Base-by-base conservation (phyloP, 2,113 vertebrate species). In the Mohoua ochrocephala region DNA sequence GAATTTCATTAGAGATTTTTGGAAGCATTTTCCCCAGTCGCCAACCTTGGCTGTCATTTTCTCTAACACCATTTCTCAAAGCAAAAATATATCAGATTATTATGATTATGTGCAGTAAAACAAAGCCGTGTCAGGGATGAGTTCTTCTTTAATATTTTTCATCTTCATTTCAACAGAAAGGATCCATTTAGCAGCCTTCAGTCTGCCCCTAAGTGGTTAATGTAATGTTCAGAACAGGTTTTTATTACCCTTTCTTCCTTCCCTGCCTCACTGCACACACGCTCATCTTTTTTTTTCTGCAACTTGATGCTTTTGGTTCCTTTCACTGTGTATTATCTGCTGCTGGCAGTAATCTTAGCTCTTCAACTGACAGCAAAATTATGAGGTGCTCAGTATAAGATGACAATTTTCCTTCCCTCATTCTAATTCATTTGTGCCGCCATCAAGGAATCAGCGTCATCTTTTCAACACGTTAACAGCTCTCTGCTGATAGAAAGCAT, bases 361-460 rank as follows among this genome's bases (percentile, higher is more conserved):
- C 84, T 93, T 92, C 92, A 86, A 63, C 60, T 97, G 96, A 97
- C 96, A 95, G 95, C 86, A 97, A 98, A 97, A 98, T 97, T 96
- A 95, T 68, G 79, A 96, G 89, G 89, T 95, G 64, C 78, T 97
- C 91, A 85, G 64, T 70, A 83, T 50, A 74, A 86, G 79, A 91
- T 74, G 97, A 96, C 94, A 97, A 75, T 96, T 96, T 90, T 74
- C 54, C 75, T 96, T 95, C 69, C 81, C 84, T 96, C 83, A 83
- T 93, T 94, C 84, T 90, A 93, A 93, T 93, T 95, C 67, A 77
- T 97, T 97, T 65, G 86, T 28, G 20, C 87, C 2, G 1, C 88
- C 90, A 64, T 97, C 93, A 95, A 95, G 87, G 54, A 96, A 94
- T 69, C 89, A 70, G 75, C 59, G 1, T 92, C 79, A 83, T 86